phyloP scores from a whole-genome alignment of 2,888 invertebrate species.

The Apotomis capreana region DNA sequence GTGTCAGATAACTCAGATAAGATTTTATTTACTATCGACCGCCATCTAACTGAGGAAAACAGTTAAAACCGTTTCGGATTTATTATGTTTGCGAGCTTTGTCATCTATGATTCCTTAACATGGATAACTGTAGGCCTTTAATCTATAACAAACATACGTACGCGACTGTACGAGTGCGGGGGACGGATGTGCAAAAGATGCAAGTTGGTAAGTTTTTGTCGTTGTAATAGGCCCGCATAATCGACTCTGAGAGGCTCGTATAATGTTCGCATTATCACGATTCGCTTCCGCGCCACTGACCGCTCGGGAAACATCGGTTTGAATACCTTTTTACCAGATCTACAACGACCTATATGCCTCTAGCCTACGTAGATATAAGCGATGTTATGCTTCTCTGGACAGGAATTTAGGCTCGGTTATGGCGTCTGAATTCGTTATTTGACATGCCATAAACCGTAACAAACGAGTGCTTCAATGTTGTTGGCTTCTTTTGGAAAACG shows the following conservation, averaged over 20 bases:
- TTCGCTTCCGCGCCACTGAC: slow-evolving; percentile 71
- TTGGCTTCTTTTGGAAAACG: background rate
- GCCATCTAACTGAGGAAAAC: too few relatives aligned
- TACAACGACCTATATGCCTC: background rate
- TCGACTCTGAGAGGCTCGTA: slow-evolving; percentile 75
- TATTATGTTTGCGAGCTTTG: too few relatives aligned
- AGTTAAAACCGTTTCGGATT: too few relatives aligned
- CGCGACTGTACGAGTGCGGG: slow-evolving; percentile 50
- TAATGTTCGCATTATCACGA: slow-evolving; percentile 80
- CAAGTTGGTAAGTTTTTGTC: slow-evolving; percentile 78
- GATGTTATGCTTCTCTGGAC: background rate
- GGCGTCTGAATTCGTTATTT: slow-evolving; percentile 22
- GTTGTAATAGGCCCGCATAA: slow-evolving; percentile 71
- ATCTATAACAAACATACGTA: slow-evolving; percentile 42
- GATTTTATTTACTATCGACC: too few relatives aligned
- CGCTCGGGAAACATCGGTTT: slow-evolving; percentile 51
- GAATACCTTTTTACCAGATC: slow-evolving; percentile 10
- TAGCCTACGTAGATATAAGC: background rate
- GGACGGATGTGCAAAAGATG: slow-evolving; percentile 67
- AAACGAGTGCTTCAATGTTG: background rate
- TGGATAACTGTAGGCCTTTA: too few relatives aligned
- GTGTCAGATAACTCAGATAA: too few relatives aligned
- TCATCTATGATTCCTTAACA: too few relatives aligned
- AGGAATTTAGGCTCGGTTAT: slow-evolving; percentile 16
- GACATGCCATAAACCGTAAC: slow-evolving; percentile 28